Evolutionary conservation across 2,797 vertebrate genomes (phyloP).

Genomic region (Anguilla anguilla): DNA sequence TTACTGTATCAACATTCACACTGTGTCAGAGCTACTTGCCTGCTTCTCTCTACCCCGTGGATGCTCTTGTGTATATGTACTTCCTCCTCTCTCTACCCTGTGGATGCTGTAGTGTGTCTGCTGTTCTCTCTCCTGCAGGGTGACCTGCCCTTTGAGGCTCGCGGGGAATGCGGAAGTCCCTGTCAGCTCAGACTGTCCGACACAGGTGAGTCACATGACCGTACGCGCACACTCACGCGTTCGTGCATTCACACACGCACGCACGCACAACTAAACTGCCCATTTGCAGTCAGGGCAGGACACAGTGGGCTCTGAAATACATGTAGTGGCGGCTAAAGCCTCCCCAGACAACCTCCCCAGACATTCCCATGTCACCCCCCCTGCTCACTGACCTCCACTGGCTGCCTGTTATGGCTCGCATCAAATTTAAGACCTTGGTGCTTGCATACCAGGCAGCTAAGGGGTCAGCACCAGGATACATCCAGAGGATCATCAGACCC

Average conservation of each 20-base stretch:
- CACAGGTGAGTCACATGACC: constrained; percentile 72
- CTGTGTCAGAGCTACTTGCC: neutral
- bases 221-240: neutral
- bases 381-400: too few relatives aligned
- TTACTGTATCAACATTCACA: neutral
- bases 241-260: too few relatives aligned
- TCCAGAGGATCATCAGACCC: too few relatives aligned
- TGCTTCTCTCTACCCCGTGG: neutral
- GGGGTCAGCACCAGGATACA: too few relatives aligned
- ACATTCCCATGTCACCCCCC: too few relatives aligned
- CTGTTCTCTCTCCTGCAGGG: constrained; percentile 70
- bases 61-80: neutral
- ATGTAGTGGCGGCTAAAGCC: neutral
- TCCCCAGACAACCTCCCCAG: too few relatives aligned
- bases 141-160: constrained; percentile 76
- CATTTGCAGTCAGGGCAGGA: neutral
- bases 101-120: neutral
- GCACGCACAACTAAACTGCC: neutral
- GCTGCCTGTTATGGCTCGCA: too few relatives aligned
- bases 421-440: too few relatives aligned
- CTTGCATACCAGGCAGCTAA: too few relatives aligned
- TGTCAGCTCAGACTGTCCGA: constrained; percentile 86
- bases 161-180: constrained; percentile 82
- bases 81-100: neutral
- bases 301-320: neutral